These are phyloP conservation scores for Trypoxylus dichotomus DNA, from an alignment of 1,140 invertebrate species.

Conservation along the genomic window DNA sequence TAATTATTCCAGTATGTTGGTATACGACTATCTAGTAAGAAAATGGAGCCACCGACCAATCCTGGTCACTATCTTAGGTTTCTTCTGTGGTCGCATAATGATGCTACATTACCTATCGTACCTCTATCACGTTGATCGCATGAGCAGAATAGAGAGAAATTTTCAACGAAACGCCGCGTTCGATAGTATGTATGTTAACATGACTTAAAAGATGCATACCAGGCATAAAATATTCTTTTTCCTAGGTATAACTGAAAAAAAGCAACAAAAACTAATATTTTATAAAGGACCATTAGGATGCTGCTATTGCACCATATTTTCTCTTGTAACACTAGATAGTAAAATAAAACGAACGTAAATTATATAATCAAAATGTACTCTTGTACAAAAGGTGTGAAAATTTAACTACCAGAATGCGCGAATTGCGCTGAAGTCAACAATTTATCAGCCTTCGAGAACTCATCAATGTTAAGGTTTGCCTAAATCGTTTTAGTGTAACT, in stretches of 20 bases:
- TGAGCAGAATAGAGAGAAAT: conserved; percentile 30
- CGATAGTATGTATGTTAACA: conserved; percentile 39
- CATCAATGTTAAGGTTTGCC: no score
- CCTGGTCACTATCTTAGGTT: conserved; percentile 40
- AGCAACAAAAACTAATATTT: not conserved
- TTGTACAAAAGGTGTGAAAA: no score
- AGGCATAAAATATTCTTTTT: not conserved
- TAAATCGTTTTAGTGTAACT: no score
- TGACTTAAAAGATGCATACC: not conserved
- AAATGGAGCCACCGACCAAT: conserved; percentile 36
- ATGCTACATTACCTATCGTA: conserved; percentile 47
- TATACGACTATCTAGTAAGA: conserved; percentile 40
- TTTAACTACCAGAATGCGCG: no score
- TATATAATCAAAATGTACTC: no score
- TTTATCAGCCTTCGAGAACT: no score
- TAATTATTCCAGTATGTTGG: conserved; percentile 44
- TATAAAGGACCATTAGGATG: not conserved
- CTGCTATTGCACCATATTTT: not conserved
- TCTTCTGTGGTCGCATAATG: conserved; percentile 45
- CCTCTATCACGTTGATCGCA: conserved; percentile 47
- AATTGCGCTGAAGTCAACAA: no score
- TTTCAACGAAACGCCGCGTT: conserved; percentile 35
- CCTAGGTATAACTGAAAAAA: not conserved
- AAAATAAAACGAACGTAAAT: not conserved
- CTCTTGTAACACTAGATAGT: not conserved